These are phyloP conservation scores for Syrphus vitripennis DNA, from an alignment of 2,888 invertebrate genomes.

Conservation along the genomic window DNA sequence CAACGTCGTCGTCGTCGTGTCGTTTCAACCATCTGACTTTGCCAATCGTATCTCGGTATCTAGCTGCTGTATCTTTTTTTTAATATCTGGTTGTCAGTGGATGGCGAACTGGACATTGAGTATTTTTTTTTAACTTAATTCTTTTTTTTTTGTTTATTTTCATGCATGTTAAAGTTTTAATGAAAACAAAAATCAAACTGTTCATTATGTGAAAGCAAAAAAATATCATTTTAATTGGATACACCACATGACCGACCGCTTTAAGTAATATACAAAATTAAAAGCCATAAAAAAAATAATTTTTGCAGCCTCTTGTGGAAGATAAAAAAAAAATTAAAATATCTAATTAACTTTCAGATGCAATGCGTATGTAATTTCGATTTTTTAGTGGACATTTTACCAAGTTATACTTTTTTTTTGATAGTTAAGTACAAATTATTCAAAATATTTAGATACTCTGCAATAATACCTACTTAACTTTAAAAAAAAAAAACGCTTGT, in stretches of 20 bases:
- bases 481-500: not conserved
- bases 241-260: constrained; percentile 22
- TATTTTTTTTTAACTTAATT: no score
- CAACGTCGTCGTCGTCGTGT: not conserved
- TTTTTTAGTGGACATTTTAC: no score
- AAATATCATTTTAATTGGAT: constrained; percentile 31
- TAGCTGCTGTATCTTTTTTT: not conserved
- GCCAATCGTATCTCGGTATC: constrained; percentile 58
- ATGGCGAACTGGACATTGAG: constrained; percentile 12
- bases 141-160: constrained; percentile 5
- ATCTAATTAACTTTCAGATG: constrained; percentile 12
- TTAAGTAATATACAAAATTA: not conserved
- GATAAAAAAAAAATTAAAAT: not conserved
- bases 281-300: not conserved
- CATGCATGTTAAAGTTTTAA: constrained; percentile 16
- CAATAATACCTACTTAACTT: no score
- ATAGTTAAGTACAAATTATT: no score
- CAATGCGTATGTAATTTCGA: no score
- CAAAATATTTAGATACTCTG: no score
- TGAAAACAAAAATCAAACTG: constrained; percentile 10
- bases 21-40: constrained; percentile 17
- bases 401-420: no score
- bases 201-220: constrained; percentile 17
- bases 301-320: not conserved
- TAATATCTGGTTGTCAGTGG: constrained; percentile 1